Evolutionary conservation across 1,140 invertebrate species (phyloP), one percentile per base, ranked within the genome.

Genomic region (Mycetomoellerius zeteki): DNA sequence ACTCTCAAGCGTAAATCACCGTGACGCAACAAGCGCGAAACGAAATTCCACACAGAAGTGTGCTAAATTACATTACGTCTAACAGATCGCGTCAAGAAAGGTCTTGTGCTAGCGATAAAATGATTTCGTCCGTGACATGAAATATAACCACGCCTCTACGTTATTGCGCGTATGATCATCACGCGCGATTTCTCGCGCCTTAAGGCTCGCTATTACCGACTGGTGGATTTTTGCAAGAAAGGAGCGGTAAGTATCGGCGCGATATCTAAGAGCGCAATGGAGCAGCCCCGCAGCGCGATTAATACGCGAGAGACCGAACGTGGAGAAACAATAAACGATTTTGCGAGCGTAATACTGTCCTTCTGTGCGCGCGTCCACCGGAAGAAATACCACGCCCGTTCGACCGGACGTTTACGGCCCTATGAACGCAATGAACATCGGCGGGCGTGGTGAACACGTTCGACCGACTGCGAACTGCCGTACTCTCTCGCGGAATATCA

Each of bases 401-500:
- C 69, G 50, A 10, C 21, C 67, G 27, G 89, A 91, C 87, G 24
- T 91, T 91, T 91, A 91, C 82, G 60, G 76, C 80, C 71, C 21
- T 82, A 82, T 58, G 89, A 89, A 89, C 67, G 65, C 50, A 64
- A 62, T 77, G 54, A 75, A 33, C 84, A 67, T 90, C 82, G 54
- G 19, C 43, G 89, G 52, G 67, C 76, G 80, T 56, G 80, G 72
- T 86, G 65, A 89, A 78, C 62, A 77, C 71, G 72, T 73, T 19
- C 37, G 80, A 87, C 69, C 19, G 64, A 64, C 76, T 58, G 72
- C 77, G 60, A 82, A 76, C 52, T 56, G 30, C 54, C 87, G 8
- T 43, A 69, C 71, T 77, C 58, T 87, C 56, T 43, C 52, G 47
- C 24, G 56, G 30, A 81, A 85, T 67, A 56, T 30, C 56, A 52